Evolutionary conservation across 2,113 vertebrate genomes (phyloP).

Genomic region (Gila orcuttii): DNA sequence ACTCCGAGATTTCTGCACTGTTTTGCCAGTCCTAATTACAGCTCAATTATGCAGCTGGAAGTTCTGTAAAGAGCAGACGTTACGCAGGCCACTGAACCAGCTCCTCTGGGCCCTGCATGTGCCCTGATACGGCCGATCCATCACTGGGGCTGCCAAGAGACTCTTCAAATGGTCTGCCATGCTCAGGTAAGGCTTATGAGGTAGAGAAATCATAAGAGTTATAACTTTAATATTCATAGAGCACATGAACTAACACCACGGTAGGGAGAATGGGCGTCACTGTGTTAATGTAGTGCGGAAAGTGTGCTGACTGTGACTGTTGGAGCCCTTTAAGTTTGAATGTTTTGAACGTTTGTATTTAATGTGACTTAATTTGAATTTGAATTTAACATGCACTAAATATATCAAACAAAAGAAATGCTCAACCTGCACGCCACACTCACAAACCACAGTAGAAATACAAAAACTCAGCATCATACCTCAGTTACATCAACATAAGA

Average conservation of each 20-base stretch:
- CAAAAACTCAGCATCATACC: too few species aligned
- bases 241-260: neutral
- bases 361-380: too few species aligned
- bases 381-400: too few species aligned
- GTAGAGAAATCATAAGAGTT: neutral
- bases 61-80: conserved; percentile 51
- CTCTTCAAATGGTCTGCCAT: conserved; percentile 39
- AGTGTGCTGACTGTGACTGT: neutral
- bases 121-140: conserved; percentile 52
- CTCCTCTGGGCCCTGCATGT: conserved; percentile 45
- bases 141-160: conserved; percentile 41
- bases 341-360: too few species aligned
- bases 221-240: neutral
- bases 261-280: neutral
- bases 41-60: conserved; percentile 51
- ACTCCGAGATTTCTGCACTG: conserved; percentile 18
- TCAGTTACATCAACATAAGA: too few species aligned
- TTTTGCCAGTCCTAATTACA: conserved; percentile 54
- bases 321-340: too few species aligned
- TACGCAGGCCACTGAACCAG: conserved; percentile 43
- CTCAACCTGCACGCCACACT: too few species aligned
- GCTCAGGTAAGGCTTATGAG: conserved; percentile 5
- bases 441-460: too few species aligned
- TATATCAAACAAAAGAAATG: too few species aligned
- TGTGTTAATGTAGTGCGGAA: neutral